Percentiles rank a stretch among this genome's conserved stretches.
Evolutionary conservation across 2,113 vertebrate species (phyloP).

Genomic region (Phocoena sinus): DNA sequence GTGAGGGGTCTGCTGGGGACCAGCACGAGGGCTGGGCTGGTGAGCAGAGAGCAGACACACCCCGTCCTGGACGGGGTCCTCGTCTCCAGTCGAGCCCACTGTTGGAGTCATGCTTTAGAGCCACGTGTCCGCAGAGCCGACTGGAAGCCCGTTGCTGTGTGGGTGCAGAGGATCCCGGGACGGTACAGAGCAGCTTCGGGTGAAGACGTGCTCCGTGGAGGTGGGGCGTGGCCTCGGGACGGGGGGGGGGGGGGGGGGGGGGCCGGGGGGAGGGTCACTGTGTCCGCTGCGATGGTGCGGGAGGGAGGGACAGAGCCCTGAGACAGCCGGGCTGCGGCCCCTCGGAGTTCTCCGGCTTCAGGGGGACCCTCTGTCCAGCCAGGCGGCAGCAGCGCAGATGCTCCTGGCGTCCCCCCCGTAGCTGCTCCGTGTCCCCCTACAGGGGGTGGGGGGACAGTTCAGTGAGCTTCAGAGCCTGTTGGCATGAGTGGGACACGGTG

Average conservation of each 20-base stretch:
- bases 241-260: background rate
- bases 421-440: background rate
- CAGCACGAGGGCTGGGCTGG: background rate
- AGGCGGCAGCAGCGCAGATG: accelerated
- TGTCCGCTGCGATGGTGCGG: background rate
- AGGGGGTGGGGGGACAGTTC: accelerated
- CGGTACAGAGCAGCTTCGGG: accelerated
- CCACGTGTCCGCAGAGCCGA: accelerated
- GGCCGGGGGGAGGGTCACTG: too few species aligned
- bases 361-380: too few species aligned
- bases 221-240: accelerated
- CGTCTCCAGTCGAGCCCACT: background rate
- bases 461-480: background rate
- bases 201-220: background rate
- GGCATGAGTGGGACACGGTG: too few species aligned
- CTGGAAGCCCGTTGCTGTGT: accelerated
- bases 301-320: background rate
- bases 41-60: background rate
- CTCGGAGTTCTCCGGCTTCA: accelerated
- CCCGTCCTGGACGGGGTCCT: background rate
- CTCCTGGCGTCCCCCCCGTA: accelerated
- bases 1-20: too few species aligned
- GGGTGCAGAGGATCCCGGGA: too few species aligned
- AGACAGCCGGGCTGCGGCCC: background rate
- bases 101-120: background rate